phyloP scores from a whole-genome alignment of 2,797 vertebrate genomes.

The Tokudaia tokunoshimensis region DNA sequence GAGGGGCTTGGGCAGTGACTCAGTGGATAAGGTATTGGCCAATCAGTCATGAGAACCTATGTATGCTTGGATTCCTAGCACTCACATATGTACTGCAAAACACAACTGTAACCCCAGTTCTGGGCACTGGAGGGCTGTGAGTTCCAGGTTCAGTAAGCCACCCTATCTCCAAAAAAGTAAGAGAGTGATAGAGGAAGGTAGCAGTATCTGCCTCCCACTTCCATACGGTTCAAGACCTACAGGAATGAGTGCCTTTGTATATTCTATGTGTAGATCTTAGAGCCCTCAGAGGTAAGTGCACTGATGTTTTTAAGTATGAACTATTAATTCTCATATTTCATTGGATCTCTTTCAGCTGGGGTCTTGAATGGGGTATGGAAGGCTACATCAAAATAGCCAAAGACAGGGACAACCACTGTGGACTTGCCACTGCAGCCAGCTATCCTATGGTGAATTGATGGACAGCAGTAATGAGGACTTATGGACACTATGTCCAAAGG shows the following conservation, averaged over 20 bases:
- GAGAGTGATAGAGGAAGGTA: too few relatives aligned
- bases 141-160: background rate
- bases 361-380: constrained; percentile 93
- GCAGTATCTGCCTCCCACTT: background rate
- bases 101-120: background rate
- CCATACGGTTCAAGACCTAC: background rate
- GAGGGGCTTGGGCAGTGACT: background rate
- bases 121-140: background rate
- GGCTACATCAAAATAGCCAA: constrained; percentile 96
- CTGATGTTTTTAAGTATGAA: background rate
- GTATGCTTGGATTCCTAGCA: background rate
- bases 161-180: background rate
- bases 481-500: background rate
- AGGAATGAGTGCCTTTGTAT: background rate
- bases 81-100: background rate
- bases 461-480: background rate
- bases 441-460: constrained; percentile 92
- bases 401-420: constrained; percentile 95
- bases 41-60: background rate
- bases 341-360: constrained; percentile 92
- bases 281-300: background rate
- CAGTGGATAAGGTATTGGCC: background rate
- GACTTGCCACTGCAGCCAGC: constrained; percentile 96
- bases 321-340: background rate
- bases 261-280: background rate